Base-by-base conservation (phyloP, 2,113 vertebrate species). In the Rhinoderma darwinii region DNA sequence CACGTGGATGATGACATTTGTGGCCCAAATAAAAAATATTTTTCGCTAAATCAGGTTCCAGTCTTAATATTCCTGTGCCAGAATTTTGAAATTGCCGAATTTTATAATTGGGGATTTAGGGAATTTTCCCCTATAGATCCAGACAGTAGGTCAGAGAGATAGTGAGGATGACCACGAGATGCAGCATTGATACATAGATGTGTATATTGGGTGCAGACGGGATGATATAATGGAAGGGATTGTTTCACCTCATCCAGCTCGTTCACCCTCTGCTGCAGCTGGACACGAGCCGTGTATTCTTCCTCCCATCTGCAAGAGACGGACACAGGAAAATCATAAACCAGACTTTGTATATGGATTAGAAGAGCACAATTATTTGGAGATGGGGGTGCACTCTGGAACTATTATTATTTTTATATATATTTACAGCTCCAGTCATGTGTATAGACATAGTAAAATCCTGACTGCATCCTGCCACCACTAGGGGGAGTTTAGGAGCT, bases 231-330 rank as follows among this genome's bases (percentile, higher is more conserved):
- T 12, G n/a, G 37, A 54, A 27, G 12, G 5, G 3, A 25, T 3
- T 15, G n/a, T 73, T 93, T 94, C 89, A 99, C 98, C 96, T 98
- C 97, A 88, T 98, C 96, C n/a, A 98, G 93, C 89, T 98, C 96
- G 0, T 89, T 44, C 83, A 97, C 96, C 50, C 95, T 95, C 90
- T 99, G 96, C 41, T 99, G 96, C 89, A 98, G 93, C 90, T 99
- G 97, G 51, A 96, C 93, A 88, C 97, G 96, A 88, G 96, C 92
- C 0, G 96, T 96, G 89, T 97, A 98, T 82, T 99, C 97, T 90
- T 98, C 96, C 93, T 99, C 97, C 97, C 97, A 99, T 92, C 97
- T 99, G 89, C 78, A 82, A 90, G 86, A 85, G 11, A 84, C 32
- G 66, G 22, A 74, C 6, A 10, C 68, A 59, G 25, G 10, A 18